Evolutionary conservation across 2,797 vertebrate genomes (phyloP).

Genomic region (Enteromius radiatus): DNA sequence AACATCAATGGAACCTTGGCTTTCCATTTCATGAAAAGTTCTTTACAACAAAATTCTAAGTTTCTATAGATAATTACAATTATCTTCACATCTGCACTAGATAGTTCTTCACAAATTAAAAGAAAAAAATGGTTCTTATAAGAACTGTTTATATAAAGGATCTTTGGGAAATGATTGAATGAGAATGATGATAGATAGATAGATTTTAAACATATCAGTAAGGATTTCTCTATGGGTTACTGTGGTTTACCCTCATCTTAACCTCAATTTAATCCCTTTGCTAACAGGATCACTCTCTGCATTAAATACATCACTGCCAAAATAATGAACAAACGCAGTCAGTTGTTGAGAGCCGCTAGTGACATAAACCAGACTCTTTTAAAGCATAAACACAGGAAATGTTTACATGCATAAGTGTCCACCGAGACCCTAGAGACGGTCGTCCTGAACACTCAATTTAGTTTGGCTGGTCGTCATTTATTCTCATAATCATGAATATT

Average conservation of each 20-base stretch:
- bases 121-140: background rate
- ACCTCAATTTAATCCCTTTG: slow-evolving; percentile 81
- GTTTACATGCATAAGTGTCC: slow-evolving; percentile 72
- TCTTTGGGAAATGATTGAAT: background rate
- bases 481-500: background rate
- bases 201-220: slow-evolving; percentile 4
- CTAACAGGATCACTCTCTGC: slow-evolving; percentile 90
- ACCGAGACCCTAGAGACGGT: slow-evolving; percentile 2
- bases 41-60: background rate
- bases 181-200: background rate
- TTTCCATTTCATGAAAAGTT: background rate
- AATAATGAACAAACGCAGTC: slow-evolving; percentile 89
- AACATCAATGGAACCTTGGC: background rate
- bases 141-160: too few species aligned
- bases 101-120: background rate
- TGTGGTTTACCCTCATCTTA: slow-evolving; percentile 38
- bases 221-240: slow-evolving; percentile 19
- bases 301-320: slow-evolving; percentile 92
- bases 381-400: slow-evolving; percentile 89
- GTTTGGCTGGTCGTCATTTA: background rate
- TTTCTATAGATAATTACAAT: background rate
- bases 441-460: background rate
- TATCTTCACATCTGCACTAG: too few species aligned
- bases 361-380: slow-evolving; percentile 92
- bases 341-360: slow-evolving; percentile 79